Evolutionary conservation across 2,797 vertebrate genomes (phyloP), one percentile per base, ranked within the genome.

Genomic region (Botia almorhae): DNA sequence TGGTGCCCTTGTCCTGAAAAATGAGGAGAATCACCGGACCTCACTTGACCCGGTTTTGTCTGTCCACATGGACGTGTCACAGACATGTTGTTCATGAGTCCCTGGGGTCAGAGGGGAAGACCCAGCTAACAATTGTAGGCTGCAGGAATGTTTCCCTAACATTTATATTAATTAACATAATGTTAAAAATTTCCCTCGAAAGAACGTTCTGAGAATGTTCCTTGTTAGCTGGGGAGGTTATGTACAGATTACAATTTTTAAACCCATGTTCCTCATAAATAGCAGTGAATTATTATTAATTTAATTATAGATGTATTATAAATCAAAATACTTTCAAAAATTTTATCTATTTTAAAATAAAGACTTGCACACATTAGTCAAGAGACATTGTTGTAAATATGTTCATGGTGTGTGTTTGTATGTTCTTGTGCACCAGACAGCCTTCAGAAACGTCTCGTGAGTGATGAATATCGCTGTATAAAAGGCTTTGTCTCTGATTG

Each of bases 381-480:
- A 43, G 10, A 43, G 8, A 2, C 36, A 39, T 39, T 7, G 6
- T 39, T 39, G 36, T 39, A 39, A 39, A 39, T 5, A 39, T 7
- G 36, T 39, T 8, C 39, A 43, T 43, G 39, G 39, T 43, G 39
- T 43, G 39, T 43, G 0, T 43, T 8, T 43, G 63, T 69, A 46
- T 69, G 5, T 74, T 21, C 64, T 50, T 50, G 14, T 71, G 64
- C 23, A 16, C 43, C 76, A 78, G 70, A 74, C 82, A 61, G 70
- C 16, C 77, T n/a, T 65, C 36, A 81, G 74, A 81, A 61, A 56
- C 67, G 51, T 46, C 21, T 73, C 70, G 81, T 88, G 79, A 85
- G 85, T 93, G 93, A 93, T 94, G 92, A 94, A 94, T 94, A 93
- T 92, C 92, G 91, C 91, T 89, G 84, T 84, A 87, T 87, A 87